phyloP scores from a whole-genome alignment of 2,113 vertebrate species.

The Xenus cinereus region DNA sequence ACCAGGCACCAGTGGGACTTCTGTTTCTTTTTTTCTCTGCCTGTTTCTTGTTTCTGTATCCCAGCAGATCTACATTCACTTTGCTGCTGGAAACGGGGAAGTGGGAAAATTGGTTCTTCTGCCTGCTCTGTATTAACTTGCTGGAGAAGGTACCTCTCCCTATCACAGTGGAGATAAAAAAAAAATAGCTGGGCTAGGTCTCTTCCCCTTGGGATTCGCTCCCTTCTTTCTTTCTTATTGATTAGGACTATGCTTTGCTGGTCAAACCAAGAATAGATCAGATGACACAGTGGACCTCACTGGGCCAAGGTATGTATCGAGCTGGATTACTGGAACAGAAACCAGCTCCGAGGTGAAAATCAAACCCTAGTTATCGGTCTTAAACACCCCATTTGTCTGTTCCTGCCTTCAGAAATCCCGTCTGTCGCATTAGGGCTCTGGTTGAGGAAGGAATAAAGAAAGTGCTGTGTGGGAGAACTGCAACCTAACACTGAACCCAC shows the following conservation, averaged over 20 bases:
- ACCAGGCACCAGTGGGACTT: constrained; percentile 1
- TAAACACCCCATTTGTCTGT: neutral
- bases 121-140: neutral
- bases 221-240: neutral
- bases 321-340: neutral
- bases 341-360: constrained; percentile 11
- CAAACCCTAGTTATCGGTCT: neutral
- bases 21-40: neutral
- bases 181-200: neutral
- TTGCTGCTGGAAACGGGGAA: neutral
- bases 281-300: neutral
- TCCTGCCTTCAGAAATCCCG: neutral
- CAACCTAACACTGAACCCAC: neutral
- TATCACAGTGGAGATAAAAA: neutral
- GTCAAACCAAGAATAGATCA: neutral
- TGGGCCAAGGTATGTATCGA: neutral
- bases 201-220: neutral
- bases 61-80: neutral
- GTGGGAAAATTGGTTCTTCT: constrained; percentile 31
- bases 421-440: neutral
- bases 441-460: neutral
- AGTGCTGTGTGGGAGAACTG: neutral
- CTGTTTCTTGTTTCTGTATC: constrained; percentile 13
- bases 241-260: neutral
- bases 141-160: neutral